Evolutionary conservation across 2,797 vertebrate species (phyloP), one percentile per base, ranked within the genome.

Genomic region (Petrocephalus sullivani): DNA sequence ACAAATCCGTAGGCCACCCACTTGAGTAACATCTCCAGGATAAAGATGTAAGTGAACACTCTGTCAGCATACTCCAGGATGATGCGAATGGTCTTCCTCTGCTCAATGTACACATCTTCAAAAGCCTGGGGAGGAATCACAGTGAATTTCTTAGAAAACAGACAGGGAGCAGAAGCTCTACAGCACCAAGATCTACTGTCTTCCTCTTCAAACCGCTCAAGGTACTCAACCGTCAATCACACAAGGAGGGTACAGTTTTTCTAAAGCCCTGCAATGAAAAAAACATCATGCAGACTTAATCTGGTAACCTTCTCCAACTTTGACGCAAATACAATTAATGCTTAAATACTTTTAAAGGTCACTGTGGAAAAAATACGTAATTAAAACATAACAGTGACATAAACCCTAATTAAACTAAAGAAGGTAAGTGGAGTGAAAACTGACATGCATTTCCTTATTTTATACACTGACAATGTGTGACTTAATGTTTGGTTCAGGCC

Each of bases 11-110:
- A 99, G 75, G 98, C 98, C 28, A 98, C 97, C 98, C 98, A 99
- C 91, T 99, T 99, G 19, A 99, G 96, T 94, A 99, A 87, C 98
- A 99, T 99, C 95, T 99, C 98, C 95, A 99, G 95, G 94, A 99
- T 99, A 94, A 99, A 99, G 91, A 99, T 99, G 90, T 99, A 99
- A 9, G 98, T 99, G 94, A 99, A 99, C 89, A 99, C 98, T 2
- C 98, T 96, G 93, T 99, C 98, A 0, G 98, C 98, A 0, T 99
- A 99, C 54, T 98, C 97, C 91, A 99, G 95, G 91, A 98, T 96
- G 91, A 98, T 96, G 4, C 94, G 91, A 82, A 99, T 96, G 23
- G 97, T 98, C 93, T 98, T 99, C 90, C 98, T 96, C 93, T 99
- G 98, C 90, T 99, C 98, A 57, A 99, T 99, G 95, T 99, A 99